These are phyloP conservation scores for Psilanteris sp. DNA, from an alignment of 1,140 invertebrate species.

Conservation along the genomic window DNA sequence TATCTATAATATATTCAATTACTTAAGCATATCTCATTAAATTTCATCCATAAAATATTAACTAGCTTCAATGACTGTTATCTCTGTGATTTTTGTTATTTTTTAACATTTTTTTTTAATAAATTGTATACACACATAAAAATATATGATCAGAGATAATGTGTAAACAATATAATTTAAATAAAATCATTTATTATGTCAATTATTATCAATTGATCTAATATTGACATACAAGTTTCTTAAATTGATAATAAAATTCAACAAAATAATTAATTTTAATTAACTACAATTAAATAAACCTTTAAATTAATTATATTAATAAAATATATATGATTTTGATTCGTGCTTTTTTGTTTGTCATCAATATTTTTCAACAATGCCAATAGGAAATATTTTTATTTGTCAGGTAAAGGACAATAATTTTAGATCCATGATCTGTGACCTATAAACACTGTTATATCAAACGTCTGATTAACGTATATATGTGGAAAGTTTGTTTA, in stretches of 20 bases:
- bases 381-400: background rate
- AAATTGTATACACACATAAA: conserved; percentile 52
- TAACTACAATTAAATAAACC: too few species aligned
- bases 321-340: conserved; percentile 19
- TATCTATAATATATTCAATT: too few species aligned
- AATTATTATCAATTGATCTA: conserved; percentile 12
- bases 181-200: conserved; percentile 7
- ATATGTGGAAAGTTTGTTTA: conserved; percentile 57
- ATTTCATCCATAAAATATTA: too few species aligned
- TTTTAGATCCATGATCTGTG: conserved; percentile 14
- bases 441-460: conserved; percentile 54
- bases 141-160: conserved; percentile 37
- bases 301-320: too few species aligned
- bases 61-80: too few species aligned
- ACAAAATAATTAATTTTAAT: too few species aligned
- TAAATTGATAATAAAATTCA: too few species aligned
- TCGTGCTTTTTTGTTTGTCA: background rate
- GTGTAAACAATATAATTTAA: conserved; percentile 11
- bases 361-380: background rate
- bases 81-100: background rate
- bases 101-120: conserved; percentile 16
- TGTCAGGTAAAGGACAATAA: conserved; percentile 12
- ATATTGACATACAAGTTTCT: conserved; percentile 10
- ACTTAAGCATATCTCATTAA: background rate
- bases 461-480: conserved; percentile 51